These are phyloP conservation scores for Gavialis gangeticus DNA, from an alignment of 2,113 vertebrate genomes.

Conservation along the genomic window DNA sequence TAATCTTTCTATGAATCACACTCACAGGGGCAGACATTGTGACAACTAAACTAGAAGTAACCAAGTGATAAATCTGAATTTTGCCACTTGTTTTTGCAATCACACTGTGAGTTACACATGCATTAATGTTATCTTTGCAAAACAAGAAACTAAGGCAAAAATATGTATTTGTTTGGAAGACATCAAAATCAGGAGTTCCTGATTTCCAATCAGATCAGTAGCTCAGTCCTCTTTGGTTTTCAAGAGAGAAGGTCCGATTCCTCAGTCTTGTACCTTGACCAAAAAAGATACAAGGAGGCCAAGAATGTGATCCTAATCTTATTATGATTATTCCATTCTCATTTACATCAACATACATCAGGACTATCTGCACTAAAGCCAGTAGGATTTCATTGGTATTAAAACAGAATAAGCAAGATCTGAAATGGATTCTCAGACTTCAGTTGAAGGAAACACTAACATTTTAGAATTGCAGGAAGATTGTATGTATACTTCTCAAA, in stretches of 20 bases:
- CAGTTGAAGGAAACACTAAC: slow-evolving; percentile 36
- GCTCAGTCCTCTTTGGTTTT: background rate
- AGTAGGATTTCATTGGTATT: slow-evolving; percentile 60
- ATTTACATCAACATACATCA: slow-evolving; percentile 45
- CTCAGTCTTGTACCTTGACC: slow-evolving; percentile 45
- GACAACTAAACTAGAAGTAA: no score
- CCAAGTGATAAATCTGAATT: no score
- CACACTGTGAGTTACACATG: slow-evolving; percentile 51
- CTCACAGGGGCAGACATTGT: no score
- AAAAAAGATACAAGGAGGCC: slow-evolving; percentile 50
- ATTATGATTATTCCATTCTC: background rate
- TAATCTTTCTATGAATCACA: no score
- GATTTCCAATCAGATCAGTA: slow-evolving; percentile 30
- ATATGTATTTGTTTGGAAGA: background rate
- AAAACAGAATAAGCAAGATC: slow-evolving; percentile 47
- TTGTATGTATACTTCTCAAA: background rate
- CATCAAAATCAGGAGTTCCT: background rate
- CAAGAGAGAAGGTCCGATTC: slow-evolving; percentile 11
- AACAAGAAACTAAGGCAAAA: slow-evolving; percentile 21
- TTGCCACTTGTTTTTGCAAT: slow-evolving; percentile 16
- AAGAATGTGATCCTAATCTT: slow-evolving; percentile 5
- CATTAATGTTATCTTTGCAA: slow-evolving; percentile 53
- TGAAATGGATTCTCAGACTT: slow-evolving; percentile 18
- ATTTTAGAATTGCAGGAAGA: slow-evolving; percentile 18
- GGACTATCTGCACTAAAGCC: slow-evolving; percentile 47